These are phyloP conservation scores for Mastomys coucha DNA, from an alignment of 2,113 vertebrate species.

Conservation along the genomic window DNA sequence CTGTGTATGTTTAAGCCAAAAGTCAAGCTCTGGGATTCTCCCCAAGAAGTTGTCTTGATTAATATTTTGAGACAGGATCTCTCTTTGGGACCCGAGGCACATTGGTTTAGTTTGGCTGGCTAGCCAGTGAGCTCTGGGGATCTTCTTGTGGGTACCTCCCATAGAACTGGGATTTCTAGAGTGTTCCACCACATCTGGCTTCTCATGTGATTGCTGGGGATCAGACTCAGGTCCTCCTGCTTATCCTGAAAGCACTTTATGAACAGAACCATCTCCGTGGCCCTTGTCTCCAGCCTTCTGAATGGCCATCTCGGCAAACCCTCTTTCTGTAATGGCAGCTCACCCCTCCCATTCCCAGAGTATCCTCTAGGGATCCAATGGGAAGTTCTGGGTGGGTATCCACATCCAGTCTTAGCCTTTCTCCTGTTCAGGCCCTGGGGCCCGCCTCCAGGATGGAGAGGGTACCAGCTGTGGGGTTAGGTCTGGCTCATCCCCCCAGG, in stretches of 20 bases:
- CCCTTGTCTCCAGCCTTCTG: not conserved
- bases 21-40: not conserved
- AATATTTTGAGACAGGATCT: not conserved
- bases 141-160: too few relatives aligned
- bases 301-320: not conserved
- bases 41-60: not conserved
- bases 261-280: not conserved
- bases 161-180: not conserved
- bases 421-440: not conserved
- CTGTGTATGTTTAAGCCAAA: not conserved
- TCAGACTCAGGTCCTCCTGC: not conserved
- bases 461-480: not conserved
- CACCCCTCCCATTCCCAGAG: not conserved
- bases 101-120: not conserved
- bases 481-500: not conserved
- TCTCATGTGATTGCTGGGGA: not conserved
- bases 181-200: not conserved
- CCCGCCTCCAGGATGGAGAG: not conserved
- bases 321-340: not conserved
- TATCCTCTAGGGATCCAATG: accelerated
- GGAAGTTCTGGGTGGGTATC: not conserved
- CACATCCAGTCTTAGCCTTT: not conserved
- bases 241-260: not conserved
- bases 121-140: not conserved
- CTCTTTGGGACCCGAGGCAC: not conserved